phyloP scores from a whole-genome alignment of 2,888 invertebrate species.

The Vesta saturnalis region DNA sequence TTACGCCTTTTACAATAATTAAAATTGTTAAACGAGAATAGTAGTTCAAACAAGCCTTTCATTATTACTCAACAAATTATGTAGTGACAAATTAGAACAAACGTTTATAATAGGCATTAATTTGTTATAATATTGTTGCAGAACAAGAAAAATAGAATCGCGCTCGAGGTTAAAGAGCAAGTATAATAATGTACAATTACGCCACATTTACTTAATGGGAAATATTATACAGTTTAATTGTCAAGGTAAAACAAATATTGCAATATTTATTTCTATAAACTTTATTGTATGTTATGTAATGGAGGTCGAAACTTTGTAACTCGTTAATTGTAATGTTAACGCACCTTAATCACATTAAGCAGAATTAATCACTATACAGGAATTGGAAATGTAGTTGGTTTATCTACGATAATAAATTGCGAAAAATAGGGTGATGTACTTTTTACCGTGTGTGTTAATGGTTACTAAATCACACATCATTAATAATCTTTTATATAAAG shows the following conservation, averaged over 20 bases:
- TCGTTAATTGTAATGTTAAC: neutral
- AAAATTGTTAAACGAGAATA: no score
- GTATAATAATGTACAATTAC: conserved; percentile 18
- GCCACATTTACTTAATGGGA: conserved; percentile 24
- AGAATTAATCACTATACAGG: no score
- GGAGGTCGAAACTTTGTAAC: conserved; percentile 6
- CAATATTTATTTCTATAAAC: neutral
- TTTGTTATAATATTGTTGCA: neutral
- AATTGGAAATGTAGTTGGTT: no score
- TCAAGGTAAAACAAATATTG: conserved; percentile 21
- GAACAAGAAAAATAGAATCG: conserved; percentile 17
- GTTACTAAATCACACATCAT: no score
- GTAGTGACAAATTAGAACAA: conserved; percentile 6
- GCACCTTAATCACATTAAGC: neutral
- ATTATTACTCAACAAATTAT: neutral
- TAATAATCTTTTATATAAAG: no score
- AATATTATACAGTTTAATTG: conserved; percentile 17
- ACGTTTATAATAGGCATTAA: neutral
- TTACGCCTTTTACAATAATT: no score
- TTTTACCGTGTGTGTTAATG: no score
- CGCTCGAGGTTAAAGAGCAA: conserved; percentile 25
- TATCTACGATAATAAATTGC: no score
- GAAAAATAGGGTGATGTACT: no score
- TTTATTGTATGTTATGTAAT: conserved; percentile 6
- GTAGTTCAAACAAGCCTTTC: neutral